Evolutionary conservation across 2,888 invertebrate species (phyloP), one percentile per base, ranked within the genome.

Genomic region (Polietes domitor): DNA sequence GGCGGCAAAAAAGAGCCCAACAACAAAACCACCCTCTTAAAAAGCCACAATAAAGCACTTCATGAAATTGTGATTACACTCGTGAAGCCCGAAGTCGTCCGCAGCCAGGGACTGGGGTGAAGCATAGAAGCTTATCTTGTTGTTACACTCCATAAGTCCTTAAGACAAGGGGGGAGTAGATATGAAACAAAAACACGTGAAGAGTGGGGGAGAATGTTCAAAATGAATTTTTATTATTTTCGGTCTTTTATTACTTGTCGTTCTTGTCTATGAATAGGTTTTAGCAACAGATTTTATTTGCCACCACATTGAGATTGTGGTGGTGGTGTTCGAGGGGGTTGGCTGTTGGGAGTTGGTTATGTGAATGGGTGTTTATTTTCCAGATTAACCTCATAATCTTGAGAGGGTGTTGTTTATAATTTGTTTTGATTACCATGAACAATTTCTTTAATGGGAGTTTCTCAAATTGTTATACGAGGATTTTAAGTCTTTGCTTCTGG

Each of bases 301-400:
- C n/a, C n/a, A n/a, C n/a, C n/a, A n/a, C 26, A 2, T 58, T 58
- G 21, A 1, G 17, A 28, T 12, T 24, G 24, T 43, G 19, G 68
- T 4, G 41, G 21, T 4, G 15, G 65, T 17, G 55, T n/a, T n/a
- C n/a, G 12, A 24, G 26, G 15, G n/a, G n/a, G 61, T 28, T 28
- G 61, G 28, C 12, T 41, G 17, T 32, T 41, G 43, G 68, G 43
- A 21, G 65, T 65, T 65, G 68, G 41, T 12, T 24, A 24, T 6
- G 37, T 63, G 32, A 7, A 5, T 63, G 32, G 19, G 37, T 43
- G 50, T 72, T 80, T 63, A 63, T 17, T 75, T 65, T 47, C 26
- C 12, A 76, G 80, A 80, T 80, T 76, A 80, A 80, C 76, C 32
- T 80, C 76, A 72, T 77, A 68, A 68, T 68, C 43, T 43, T 65